A percentile compares a stretch with the other conserved stretches of the same genome.
phyloP scores from a whole-genome alignment of 2,888 invertebrate genomes.

The Scaptodrosophila latifasciaeformis region DNA sequence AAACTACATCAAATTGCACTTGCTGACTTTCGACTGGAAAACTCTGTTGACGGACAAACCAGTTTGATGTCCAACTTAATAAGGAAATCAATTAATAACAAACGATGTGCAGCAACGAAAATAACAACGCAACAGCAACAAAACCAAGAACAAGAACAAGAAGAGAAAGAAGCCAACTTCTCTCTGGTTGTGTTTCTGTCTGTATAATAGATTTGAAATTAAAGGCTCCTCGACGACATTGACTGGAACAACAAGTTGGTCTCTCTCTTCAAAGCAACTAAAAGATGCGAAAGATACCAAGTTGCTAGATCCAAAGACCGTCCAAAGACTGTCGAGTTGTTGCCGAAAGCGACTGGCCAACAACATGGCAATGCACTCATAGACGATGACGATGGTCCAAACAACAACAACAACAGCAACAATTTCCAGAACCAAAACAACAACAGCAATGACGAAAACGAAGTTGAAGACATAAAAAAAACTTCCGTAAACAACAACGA shows the following conservation, averaged over 20 bases:
- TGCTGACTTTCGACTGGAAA: no score
- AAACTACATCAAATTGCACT: constrained; percentile 47
- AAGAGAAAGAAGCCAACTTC: constrained; percentile 23
- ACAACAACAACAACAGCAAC: constrained; percentile 16
- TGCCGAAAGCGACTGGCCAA: constrained; percentile 26
- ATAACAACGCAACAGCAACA: constrained; percentile 17
- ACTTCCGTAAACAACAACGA: constrained; percentile 59
- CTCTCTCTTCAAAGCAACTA: constrained; percentile 41
- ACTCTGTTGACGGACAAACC: no score
- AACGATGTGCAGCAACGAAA: constrained; percentile 42
- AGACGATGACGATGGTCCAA: constrained; percentile 31
- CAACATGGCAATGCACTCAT: constrained; percentile 62
- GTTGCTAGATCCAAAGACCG: background rate
- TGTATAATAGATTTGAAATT: constrained; percentile 62
- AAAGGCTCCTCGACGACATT: constrained; percentile 54
- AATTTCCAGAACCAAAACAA: background rate
- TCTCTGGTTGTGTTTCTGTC: constrained; percentile 1
- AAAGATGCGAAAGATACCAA: constrained; percentile 29
- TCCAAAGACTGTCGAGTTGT: constrained; percentile 25
- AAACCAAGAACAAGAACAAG: constrained; percentile 10
- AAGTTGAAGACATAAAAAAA: constrained; percentile 38
- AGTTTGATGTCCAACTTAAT: constrained; percentile 44
- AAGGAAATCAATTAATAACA: constrained; percentile 66
- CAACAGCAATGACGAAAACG: constrained; percentile 1
- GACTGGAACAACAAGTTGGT: constrained; percentile 61